phyloP scores from a whole-genome alignment of 2,113 vertebrate genomes.

The Tetrao urogallus region DNA sequence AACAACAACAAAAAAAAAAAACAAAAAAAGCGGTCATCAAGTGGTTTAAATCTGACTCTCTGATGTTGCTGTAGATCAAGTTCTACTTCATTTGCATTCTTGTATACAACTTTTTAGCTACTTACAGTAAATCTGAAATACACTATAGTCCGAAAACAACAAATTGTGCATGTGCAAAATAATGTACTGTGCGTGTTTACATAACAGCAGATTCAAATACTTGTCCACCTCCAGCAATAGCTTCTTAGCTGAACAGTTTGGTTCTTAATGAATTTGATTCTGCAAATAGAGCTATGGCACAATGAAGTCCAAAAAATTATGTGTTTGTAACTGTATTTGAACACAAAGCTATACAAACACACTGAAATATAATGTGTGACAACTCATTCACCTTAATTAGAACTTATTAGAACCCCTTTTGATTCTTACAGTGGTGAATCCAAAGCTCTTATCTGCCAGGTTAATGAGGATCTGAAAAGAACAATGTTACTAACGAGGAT shows the following conservation, averaged over 20 bases:
- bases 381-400: slow-evolving; percentile 54
- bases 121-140: background rate
- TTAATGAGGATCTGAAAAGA: slow-evolving; percentile 62
- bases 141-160: background rate
- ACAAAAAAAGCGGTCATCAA: background rate
- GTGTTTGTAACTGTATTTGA: background rate
- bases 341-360: background rate
- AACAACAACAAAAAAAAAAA: no score
- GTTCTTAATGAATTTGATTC: background rate
- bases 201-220: background rate
- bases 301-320: background rate
- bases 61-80: background rate
- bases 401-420: slow-evolving; percentile 52
- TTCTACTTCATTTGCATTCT: background rate
- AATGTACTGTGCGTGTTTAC: background rate
- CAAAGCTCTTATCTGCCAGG: slow-evolving; percentile 51
- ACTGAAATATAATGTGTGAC: background rate
- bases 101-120: background rate
- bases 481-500: slow-evolving; percentile 61
- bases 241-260: background rate
- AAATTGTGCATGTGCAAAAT: background rate
- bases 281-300: background rate
- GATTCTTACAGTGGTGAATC: slow-evolving; percentile 42
- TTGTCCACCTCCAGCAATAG: background rate
- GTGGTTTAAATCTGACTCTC: background rate